Base-by-base conservation (phyloP, 2,113 vertebrate species). In the Lophura nycthemera region DNA sequence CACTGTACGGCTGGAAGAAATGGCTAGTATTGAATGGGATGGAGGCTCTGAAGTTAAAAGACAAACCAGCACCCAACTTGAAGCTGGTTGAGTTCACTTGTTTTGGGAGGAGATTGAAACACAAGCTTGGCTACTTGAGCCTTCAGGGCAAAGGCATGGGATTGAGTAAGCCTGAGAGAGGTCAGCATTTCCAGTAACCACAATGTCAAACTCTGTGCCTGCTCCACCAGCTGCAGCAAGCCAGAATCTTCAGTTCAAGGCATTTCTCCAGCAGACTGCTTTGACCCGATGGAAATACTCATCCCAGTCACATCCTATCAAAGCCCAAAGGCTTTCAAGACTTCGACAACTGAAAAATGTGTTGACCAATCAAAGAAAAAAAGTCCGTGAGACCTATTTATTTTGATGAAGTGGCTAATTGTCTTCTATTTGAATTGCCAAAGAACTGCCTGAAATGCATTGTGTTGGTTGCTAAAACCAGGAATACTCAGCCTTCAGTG, bases 401-500 rank as follows among this genome's bases (percentile, higher is more conserved):
- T 81, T 87, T 34, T 54, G 77, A 43, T 54, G 63, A 59, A 1
- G 22, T 40, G 65, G 54, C 14, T 87, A 84, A 87, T 87, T 90
- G 67, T 79, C 32, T 45, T 84, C 70, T 27, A 45, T 91, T 82
- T 89, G 40, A 75, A 61, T 85, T 91, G 66, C 78, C 83, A 93
- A 81, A 92, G 57, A 90, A 67, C 38, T 40, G 29, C 66, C 81
- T 76, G 87, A 95, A 91, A 57, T 61, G 17, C 81, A 89, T 72
- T 47, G 67, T 86, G 34, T 78, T 74, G 75, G 78, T 71, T 92
- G 87, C 71, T 81, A 92, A 92, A 90, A 19, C 32, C 81, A 61
- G 48, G 43, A 93, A 87, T 72, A 52, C 75, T 82, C 86, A 38
- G 4, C 81, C 38, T 72, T 67, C 20, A 63, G 24, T 1, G 0